Evolutionary conservation across 2,888 invertebrate genomes (phyloP).

Genomic region (Protula sp.): DNA sequence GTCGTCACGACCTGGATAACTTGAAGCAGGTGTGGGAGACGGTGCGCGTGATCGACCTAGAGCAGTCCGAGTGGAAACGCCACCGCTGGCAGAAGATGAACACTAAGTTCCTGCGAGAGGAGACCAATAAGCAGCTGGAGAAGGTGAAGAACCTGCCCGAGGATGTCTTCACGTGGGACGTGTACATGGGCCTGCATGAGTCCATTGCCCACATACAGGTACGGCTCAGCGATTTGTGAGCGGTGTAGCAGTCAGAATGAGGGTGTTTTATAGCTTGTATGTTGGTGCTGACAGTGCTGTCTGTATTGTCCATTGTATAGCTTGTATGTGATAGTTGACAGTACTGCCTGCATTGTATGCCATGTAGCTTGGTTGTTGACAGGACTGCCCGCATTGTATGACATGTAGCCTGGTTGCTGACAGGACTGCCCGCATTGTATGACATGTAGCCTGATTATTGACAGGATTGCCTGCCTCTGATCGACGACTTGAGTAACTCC

Average conservation of each 20-base stretch:
- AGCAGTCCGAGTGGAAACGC: constrained; percentile 51
- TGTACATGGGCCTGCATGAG: constrained; percentile 47
- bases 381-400: too few species aligned
- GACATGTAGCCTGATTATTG: constrained; percentile 1
- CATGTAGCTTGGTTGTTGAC: too few species aligned
- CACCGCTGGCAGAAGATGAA: constrained; percentile 53
- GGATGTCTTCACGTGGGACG: constrained; percentile 49
- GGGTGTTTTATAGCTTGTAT: neutral
- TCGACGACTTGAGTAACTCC: constrained; percentile 51
- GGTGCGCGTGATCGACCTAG: constrained; percentile 44
- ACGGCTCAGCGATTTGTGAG: neutral
- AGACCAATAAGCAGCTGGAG: constrained; percentile 47
- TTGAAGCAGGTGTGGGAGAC: constrained; percentile 51
- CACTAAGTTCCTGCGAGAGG: constrained; percentile 45
- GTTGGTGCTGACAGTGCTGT: neutral
- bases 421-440: too few species aligned
- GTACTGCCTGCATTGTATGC: too few species aligned
- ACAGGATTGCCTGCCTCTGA: constrained; percentile 48
- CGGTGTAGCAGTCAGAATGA: too few species aligned
- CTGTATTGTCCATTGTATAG: neutral
- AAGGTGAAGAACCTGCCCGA: constrained; percentile 45
- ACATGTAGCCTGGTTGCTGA: too few species aligned
- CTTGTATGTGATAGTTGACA: neutral
- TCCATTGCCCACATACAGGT: constrained; percentile 48
- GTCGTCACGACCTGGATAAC: constrained; percentile 44